These are phyloP conservation scores for Phyto melanocephala DNA, from an alignment of 2,888 invertebrate species.

Conservation along the genomic window DNA sequence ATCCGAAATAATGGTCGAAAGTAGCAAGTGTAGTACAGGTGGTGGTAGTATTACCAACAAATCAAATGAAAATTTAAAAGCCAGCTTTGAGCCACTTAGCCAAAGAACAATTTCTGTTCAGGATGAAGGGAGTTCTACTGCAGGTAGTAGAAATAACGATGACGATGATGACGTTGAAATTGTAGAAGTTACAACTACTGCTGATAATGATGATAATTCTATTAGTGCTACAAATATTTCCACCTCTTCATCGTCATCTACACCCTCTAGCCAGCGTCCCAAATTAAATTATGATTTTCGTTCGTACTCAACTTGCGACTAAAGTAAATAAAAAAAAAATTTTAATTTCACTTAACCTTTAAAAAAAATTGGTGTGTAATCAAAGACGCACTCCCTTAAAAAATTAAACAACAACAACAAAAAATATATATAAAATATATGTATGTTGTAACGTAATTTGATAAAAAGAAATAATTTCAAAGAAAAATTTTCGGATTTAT, in stretches of 20 bases:
- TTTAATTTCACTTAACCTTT: slow-evolving; percentile 3
- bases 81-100: neutral
- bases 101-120: neutral
- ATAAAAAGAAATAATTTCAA: slow-evolving; percentile 7
- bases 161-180: slow-evolving; percentile 64
- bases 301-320: slow-evolving; percentile 73
- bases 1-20: slow-evolving; percentile 65
- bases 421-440: too few species aligned
- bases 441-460: slow-evolving; percentile 11
- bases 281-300: slow-evolving; percentile 70
- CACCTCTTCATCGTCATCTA: slow-evolving; percentile 20
- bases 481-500: slow-evolving; percentile 1
- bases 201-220: neutral
- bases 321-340: slow-evolving; percentile 49
- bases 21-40: slow-evolving; percentile 36
- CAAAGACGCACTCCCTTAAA: neutral
- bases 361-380: neutral
- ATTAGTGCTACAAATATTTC: neutral
- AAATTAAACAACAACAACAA: neutral
- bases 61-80: slow-evolving; percentile 52
- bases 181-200: slow-evolving; percentile 43
- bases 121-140: neutral
- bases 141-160: neutral
- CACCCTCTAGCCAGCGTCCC: slow-evolving; percentile 51
- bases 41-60: slow-evolving; percentile 32